Base-by-base conservation (phyloP, 2,888 invertebrate genomes). In the Barypeithes pellucidus region DNA sequence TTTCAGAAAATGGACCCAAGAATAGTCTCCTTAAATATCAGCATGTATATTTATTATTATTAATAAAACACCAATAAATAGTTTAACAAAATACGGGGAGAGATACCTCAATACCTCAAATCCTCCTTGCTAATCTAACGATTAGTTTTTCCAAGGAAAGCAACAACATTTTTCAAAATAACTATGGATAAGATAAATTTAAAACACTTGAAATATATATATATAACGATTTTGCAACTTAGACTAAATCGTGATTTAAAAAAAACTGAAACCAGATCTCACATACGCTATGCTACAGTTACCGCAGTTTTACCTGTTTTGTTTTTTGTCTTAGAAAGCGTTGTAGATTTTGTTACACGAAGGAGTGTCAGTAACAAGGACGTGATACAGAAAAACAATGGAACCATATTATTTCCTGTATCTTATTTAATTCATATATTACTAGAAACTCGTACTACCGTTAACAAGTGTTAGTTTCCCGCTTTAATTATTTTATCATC, bases 361-460 rank as follows among this genome's bases (percentile, higher is more conserved):
- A 41, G 63, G 63, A 33, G 63, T 63, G 63, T 50, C 63, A 33
- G 50, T 16, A 63, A 50, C 63, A 63, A 63, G 63, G 63, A 63
- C 63, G 24, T 50, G 63, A 63, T 63, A 63, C 22, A 45, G 61
- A 61, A 41, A 41, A 45, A 61, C 45, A 61, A 61, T 61, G 11
- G 61, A 61, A 45, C 45, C n/a, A 45, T 50, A 63, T 50, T 63
- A 63, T 50, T 63, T 63, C 63, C 63, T 50, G 50, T 33, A 50
- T 63, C 14, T 29, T 47, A 33, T 50, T 33, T 50, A 7, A 50
- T 16, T 20, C 12, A 14, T 14, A n/a, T 11, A 33, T 63, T 50
- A 41, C 12, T 43, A 24, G 12, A 16, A 36, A 33, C 29, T 11
- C n/a, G 45, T 50, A 50, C 20, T 14, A 50, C 36, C 63, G 50